phyloP scores from a whole-genome alignment of 2,113 vertebrate species.

The Microtus richardsoni region DNA sequence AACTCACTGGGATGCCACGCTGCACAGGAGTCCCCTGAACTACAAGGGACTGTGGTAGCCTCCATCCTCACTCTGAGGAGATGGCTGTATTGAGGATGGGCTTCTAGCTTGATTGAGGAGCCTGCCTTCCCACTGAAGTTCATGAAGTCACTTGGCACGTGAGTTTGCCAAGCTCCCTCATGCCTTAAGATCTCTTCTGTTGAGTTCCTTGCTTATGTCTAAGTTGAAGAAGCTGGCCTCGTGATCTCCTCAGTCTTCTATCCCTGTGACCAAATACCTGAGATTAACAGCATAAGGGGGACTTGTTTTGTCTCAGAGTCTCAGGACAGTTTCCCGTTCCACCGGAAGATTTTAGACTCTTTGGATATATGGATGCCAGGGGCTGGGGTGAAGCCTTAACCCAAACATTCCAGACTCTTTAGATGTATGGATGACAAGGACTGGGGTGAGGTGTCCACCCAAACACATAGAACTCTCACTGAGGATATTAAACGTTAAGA shows the following conservation, averaged over 20 bases:
- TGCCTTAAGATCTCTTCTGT: neutral
- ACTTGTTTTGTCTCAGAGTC: neutral
- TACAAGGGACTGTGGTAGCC: neutral
- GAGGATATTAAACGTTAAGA: too few relatives aligned
- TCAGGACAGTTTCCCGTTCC: neutral
- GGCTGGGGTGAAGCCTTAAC: too few relatives aligned
- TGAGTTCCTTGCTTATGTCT: neutral
- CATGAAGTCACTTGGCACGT: neutral
- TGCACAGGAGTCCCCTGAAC: neutral
- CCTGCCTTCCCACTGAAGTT: neutral
- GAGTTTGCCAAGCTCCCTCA: neutral
- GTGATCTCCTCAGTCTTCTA: neutral
- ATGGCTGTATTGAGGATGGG: rapidly evolving
- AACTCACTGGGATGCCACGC: rapidly evolving
- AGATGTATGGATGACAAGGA: too few relatives aligned
- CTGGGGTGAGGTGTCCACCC: too few relatives aligned
- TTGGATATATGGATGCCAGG: too few relatives aligned
- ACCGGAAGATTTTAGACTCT: too few relatives aligned
- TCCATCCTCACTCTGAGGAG: neutral
- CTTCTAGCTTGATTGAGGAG: too few relatives aligned
- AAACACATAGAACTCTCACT: too few relatives aligned
- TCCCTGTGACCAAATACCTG: neutral
- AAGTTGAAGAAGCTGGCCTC: neutral
- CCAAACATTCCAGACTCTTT: too few relatives aligned
- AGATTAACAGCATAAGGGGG: neutral